Base-by-base conservation (phyloP, 1,140 invertebrate species). In the Ceratitis capitata region DNA sequence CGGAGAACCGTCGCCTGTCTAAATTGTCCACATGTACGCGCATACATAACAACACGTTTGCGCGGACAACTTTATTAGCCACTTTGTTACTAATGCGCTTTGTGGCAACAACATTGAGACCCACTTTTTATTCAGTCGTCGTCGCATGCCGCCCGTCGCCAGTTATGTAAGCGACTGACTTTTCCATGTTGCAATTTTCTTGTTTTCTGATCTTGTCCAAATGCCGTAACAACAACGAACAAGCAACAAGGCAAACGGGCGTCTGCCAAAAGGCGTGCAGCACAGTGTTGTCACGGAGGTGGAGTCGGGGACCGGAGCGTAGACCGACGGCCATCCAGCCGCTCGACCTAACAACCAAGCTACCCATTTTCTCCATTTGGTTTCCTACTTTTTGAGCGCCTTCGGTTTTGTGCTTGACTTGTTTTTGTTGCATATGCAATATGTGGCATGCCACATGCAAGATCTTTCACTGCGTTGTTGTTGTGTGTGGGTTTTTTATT, bases 71-170 rank as follows among this genome's bases (percentile, higher is more conserved):
- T 78, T 78, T 78, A 78, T 78, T 78, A 78, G 12, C 7, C 26
- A 26, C 9, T 45, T 39, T 35, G 61, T 29, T 35, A 32, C 69
- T 78, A 78, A 78, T 78, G 69, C 26, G 69, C 32, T 23, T 78
- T 78, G 69, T 78, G 69, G 69, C 69, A 78, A 78, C 69, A 78
- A 78, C 69, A 78, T 78, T 78, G 69, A 78, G 69, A 78, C 69
- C 69, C 69, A 78, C 69, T 78, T 78, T 78, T 4, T 5, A 5
- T n/a, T n/a, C 2, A 39, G 14, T n/a, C n/a, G n/a, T n/a, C n/a
- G n/a, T n/a, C n/a, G n/a, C n/a, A n/a, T n/a, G n/a, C 61, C 61
- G 4, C 32, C 19, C 7, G 2, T 7, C 16, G 39, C n/a, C 29
- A 12, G 42, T 78, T 78, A 78, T 78, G 69, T 78, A 78, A 78